Percentiles rank a stretch among this genome's conserved stretches.
phyloP scores from a whole-genome alignment of 2,113 vertebrate species.

The Sisor rabdophorus region DNA sequence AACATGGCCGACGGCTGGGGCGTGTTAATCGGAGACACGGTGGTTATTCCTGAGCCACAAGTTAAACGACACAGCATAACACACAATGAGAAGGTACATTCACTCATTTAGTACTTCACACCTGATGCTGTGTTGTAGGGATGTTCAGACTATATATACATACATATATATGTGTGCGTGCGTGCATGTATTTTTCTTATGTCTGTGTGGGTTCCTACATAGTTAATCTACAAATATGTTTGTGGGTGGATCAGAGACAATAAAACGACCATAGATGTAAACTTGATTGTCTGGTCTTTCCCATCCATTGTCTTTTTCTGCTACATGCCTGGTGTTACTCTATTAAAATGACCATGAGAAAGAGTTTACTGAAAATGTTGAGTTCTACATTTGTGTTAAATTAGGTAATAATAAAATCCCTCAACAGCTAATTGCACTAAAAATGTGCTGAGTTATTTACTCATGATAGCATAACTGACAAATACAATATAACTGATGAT shows the following conservation, averaged over 20 bases:
- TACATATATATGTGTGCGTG: no score
- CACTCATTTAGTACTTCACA: not conserved
- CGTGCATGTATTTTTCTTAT: not conserved
- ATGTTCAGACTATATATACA: not conserved
- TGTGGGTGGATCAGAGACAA: not conserved
- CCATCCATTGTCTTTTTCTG: not conserved
- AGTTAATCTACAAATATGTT: not conserved
- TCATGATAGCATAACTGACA: not conserved
- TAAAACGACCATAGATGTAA: not conserved
- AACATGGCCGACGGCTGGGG: slow-evolving; percentile 88
- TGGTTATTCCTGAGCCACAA: slow-evolving; percentile 83
- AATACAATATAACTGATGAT: not conserved
- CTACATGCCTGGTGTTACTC: not conserved
- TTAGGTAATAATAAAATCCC: no score
- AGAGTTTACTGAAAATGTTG: not conserved
- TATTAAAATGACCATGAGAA: not conserved
- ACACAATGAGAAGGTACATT: slow-evolving; percentile 78
- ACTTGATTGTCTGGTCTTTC: not conserved
- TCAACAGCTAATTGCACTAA: no score
- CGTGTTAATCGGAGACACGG: slow-evolving; percentile 84
- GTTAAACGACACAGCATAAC: slow-evolving; percentile 77
- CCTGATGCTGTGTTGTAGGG: not conserved
- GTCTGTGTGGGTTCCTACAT: not conserved
- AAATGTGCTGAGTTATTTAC: not conserved
- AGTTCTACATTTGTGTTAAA: not conserved